phyloP scores from a whole-genome alignment of 92 coral and sea anemone genomes.

The Epizoanthus stellaris region DNA sequence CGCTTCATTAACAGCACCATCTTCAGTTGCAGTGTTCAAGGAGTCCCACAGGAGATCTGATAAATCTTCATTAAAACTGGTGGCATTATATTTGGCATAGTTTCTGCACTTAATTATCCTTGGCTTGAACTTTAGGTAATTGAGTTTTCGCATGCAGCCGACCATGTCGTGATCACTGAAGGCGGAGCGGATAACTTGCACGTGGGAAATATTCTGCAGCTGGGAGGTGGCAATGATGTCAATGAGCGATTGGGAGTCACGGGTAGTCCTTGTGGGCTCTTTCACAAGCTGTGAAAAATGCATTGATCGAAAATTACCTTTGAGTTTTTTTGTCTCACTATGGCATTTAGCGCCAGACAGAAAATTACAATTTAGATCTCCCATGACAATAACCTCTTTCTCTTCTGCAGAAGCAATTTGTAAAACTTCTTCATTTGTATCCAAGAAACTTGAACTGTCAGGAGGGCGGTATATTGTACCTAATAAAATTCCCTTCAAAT shows the following conservation, averaged over 20 bases:
- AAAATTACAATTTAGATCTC: slow-evolving; percentile 45
- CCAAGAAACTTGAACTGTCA: slow-evolving; percentile 27
- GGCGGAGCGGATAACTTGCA: too few species aligned
- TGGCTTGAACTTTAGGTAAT: slow-evolving; percentile 7
- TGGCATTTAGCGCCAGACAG: slow-evolving; percentile 11
- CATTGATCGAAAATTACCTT: too few species aligned
- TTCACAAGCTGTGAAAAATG: too few species aligned
- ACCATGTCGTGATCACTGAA: too few species aligned
- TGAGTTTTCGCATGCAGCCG: too few species aligned
- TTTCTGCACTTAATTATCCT: slow-evolving; percentile 38
- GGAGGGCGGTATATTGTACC: slow-evolving; percentile 49
- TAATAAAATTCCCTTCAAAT: slow-evolving; percentile 29
- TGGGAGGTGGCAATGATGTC: too few species aligned
- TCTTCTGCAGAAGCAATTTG: slow-evolving; percentile 36
- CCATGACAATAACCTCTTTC: slow-evolving; percentile 40
- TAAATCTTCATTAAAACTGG: slow-evolving; percentile 24
- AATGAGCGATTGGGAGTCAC: too few species aligned
- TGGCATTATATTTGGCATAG: slow-evolving; percentile 42
- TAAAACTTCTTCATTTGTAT: slow-evolving; percentile 38
- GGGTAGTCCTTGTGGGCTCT: too few species aligned
- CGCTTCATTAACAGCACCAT: background rate
- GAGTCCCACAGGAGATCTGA: background rate
- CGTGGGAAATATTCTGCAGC: too few species aligned
- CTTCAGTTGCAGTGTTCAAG: background rate
- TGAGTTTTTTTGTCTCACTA: too few species aligned